A percentile compares a stretch with the other conserved stretches of the same genome.
Evolutionary conservation across 2,888 invertebrate genomes (phyloP).

Genomic region (Rhopalosiphum nymphaeae): DNA sequence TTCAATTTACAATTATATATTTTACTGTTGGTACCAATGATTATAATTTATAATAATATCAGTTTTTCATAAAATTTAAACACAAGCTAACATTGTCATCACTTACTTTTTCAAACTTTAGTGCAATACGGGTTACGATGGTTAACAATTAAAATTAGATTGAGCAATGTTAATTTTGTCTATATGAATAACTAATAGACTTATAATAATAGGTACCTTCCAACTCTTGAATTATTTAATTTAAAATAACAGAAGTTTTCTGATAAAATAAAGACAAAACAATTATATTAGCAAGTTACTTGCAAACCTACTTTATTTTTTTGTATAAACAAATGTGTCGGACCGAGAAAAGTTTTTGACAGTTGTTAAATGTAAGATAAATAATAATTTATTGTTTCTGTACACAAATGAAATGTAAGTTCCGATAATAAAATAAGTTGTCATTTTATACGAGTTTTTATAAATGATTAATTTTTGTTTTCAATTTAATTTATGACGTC

Average conservation of each 20-base stretch:
- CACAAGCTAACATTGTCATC: neutral
- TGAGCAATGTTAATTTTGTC: neutral
- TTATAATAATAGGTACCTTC: neutral
- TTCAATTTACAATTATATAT: neutral
- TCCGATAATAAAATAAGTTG: neutral
- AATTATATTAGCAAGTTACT: neutral
- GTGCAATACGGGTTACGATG: neutral
- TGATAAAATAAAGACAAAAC: constrained; percentile 14
- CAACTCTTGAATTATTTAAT: neutral
- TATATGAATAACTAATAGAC: neutral
- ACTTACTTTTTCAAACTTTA: neutral
- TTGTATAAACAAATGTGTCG: neutral
- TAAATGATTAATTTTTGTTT: constrained; percentile 7
- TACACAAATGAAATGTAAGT: neutral
- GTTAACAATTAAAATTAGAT: neutral
- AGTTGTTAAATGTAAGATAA: constrained; percentile 23
- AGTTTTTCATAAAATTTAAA: neutral
- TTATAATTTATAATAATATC: neutral
- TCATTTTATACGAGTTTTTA: neutral
- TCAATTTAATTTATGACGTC: constrained; percentile 1
- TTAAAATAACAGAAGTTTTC: neutral
- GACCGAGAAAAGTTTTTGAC: neutral
- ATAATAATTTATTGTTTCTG: constrained; percentile 16
- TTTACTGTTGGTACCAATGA: neutral
- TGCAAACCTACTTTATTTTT: neutral